phyloP scores from a whole-genome alignment of 2,888 invertebrate species.

The Microplitis manilae region DNA sequence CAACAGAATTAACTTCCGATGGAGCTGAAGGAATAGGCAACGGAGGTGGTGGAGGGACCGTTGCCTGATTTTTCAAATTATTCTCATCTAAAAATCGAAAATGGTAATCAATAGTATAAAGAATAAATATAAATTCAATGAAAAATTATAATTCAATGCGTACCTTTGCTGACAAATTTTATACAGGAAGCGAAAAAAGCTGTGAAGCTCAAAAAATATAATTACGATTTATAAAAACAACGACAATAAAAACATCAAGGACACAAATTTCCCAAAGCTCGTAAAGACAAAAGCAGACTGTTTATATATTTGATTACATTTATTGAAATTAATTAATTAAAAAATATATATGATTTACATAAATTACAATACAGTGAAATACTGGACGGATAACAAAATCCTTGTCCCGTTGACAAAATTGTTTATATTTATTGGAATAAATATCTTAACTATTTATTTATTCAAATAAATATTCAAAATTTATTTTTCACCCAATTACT shows the following conservation, averaged over 20 bases:
- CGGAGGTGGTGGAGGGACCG: slow-evolving; percentile 65
- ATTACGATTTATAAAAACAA: background rate
- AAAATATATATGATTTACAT: slow-evolving; percentile 59
- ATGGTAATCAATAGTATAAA: background rate
- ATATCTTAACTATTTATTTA: background rate
- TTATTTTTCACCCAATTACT: background rate
- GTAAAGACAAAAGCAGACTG: slow-evolving; percentile 30
- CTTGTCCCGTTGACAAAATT: slow-evolving; percentile 16
- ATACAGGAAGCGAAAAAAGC: slow-evolving; percentile 11
- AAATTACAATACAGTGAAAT: slow-evolving; percentile 65
- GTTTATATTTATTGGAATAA: background rate
- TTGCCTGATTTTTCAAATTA: background rate
- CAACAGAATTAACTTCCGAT: slow-evolving; percentile 36
- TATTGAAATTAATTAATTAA: slow-evolving; percentile 59
- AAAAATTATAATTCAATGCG: background rate
- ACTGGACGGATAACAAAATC: slow-evolving; percentile 58
- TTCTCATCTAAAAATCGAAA: background rate
- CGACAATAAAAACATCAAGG: background rate
- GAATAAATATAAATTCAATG: background rate
- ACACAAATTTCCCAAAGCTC: slow-evolving; percentile 26
- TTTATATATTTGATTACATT: slow-evolving; percentile 54
- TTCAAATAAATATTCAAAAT: background rate
- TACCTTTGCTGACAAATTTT: background rate
- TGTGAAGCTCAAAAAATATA: slow-evolving; percentile 6
- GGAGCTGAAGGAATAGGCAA: slow-evolving; percentile 70